Evolutionary conservation across 1,140 invertebrate genomes (phyloP).

Genomic region (Cephus cinctus): DNA sequence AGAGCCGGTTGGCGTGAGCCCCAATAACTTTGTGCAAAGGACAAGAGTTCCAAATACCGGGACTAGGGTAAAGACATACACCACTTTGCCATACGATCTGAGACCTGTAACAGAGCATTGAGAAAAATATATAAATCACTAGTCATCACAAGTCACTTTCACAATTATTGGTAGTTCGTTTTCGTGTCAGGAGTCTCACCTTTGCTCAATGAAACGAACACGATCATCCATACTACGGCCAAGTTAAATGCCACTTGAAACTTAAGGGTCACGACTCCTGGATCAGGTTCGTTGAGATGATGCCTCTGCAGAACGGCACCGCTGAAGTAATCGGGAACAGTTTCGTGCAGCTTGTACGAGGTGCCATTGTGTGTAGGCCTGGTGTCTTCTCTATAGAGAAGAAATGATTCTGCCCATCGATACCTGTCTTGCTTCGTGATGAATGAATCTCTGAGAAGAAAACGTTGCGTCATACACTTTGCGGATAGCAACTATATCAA

Average conservation of each 20-base stretch:
- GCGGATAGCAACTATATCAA: neutral
- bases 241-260: slow-evolving; percentile 88
- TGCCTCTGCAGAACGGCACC: slow-evolving; percentile 75
- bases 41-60: slow-evolving; percentile 73
- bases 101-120: slow-evolving; percentile 58
- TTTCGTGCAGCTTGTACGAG: slow-evolving; percentile 69
- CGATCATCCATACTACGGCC: slow-evolving; percentile 86
- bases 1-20: slow-evolving; percentile 64
- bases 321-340: slow-evolving; percentile 80
- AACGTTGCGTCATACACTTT: neutral
- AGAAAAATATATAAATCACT: too few species aligned
- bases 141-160: too few species aligned
- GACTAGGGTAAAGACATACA: slow-evolving; percentile 71
- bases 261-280: slow-evolving; percentile 68
- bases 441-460: slow-evolving; percentile 73
- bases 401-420: slow-evolving; percentile 76
- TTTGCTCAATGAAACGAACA: slow-evolving; percentile 87
- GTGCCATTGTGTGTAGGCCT: slow-evolving; percentile 43
- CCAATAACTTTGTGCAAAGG: slow-evolving; percentile 72
- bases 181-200: too few species aligned
- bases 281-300: slow-evolving; percentile 61
- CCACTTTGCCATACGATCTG: slow-evolving; percentile 81
- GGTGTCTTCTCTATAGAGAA: slow-evolving; percentile 63
- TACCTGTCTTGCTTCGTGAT: slow-evolving; percentile 78
- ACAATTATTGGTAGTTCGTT: too few species aligned